Evolutionary conservation across 2,888 invertebrate species (phyloP).

Genomic region (Hydriomena furcata): DNA sequence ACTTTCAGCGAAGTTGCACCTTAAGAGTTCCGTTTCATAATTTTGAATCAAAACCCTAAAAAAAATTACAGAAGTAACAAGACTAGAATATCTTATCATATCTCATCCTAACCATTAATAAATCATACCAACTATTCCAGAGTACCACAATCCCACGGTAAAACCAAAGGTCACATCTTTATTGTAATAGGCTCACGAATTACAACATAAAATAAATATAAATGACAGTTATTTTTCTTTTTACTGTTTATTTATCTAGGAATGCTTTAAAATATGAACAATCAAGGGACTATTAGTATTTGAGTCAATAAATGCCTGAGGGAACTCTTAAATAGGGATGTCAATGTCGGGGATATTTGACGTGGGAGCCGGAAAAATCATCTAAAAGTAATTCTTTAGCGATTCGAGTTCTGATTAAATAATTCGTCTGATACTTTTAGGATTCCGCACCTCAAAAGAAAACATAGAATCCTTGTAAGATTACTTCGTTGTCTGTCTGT

Average conservation of each 20-base stretch:
- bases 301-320: conserved; percentile 13
- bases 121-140: conserved; percentile 17
- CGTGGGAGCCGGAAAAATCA: background rate
- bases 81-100: background rate
- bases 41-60: too few relatives aligned
- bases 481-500: too few relatives aligned
- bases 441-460: too few relatives aligned
- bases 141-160: conserved; percentile 6
- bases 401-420: too few relatives aligned
- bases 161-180: conserved; percentile 16
- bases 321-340: background rate
- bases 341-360: background rate
- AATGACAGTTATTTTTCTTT: conserved; percentile 17
- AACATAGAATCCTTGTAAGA: too few relatives aligned
- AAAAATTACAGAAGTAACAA: background rate
- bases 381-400: background rate
- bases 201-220: conserved; percentile 19
- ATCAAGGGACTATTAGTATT: conserved; percentile 20
- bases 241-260: conserved; percentile 27
- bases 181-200: conserved; percentile 8
- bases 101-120: conserved; percentile 11
- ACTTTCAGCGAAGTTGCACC: too few relatives aligned
- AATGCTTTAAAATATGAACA: conserved; percentile 28
- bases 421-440: background rate
- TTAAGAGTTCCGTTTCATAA: too few relatives aligned